These are phyloP conservation scores for Arge pagana DNA, from an alignment of 2,888 invertebrate species.

Conservation along the genomic window DNA sequence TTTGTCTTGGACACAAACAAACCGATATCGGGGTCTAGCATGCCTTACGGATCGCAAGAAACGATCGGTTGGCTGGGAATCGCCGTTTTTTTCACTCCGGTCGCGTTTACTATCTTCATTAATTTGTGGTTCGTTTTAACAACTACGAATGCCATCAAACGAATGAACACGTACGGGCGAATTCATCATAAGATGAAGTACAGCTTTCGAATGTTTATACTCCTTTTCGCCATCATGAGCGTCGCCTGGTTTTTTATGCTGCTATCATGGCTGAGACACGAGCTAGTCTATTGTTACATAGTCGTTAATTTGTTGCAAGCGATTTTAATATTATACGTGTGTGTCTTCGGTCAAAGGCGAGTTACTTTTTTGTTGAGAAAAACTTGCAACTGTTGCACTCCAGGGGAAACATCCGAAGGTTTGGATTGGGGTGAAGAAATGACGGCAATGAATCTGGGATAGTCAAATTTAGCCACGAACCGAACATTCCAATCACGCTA, in stretches of 20 bases:
- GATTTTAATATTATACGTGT: constrained; percentile 75
- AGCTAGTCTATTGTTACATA: constrained; percentile 76
- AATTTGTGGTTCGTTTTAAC: constrained; percentile 81
- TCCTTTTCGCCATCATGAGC: constrained; percentile 76
- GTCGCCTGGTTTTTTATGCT: constrained; percentile 77
- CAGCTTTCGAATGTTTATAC: constrained; percentile 80
- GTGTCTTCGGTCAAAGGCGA: constrained; percentile 77
- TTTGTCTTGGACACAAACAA: constrained; percentile 75
- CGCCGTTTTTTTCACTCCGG: constrained; percentile 81
- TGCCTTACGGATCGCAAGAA: constrained; percentile 65
- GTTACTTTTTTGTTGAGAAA: constrained; percentile 79
- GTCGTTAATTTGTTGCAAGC: constrained; percentile 78
- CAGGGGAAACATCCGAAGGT: constrained; percentile 68
- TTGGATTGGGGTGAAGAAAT: constrained; percentile 90
- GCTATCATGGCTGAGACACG: constrained; percentile 75
- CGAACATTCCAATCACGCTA: background rate
- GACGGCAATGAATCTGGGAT: constrained; percentile 81
- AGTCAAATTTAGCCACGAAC: constrained; percentile 47
- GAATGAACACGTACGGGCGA: constrained; percentile 81
- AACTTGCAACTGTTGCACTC: constrained; percentile 68
- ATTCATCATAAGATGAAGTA: constrained; percentile 87
- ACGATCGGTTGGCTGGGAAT: constrained; percentile 82
- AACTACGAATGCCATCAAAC: constrained; percentile 77
- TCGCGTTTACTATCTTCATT: constrained; percentile 78
- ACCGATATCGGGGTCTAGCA: constrained; percentile 54